Percentiles rank a stretch among this genome's conserved stretches.
These are phyloP conservation scores for Drosophila kanekoi DNA, from an alignment of 2,888 invertebrate genomes.

Conservation along the genomic window DNA sequence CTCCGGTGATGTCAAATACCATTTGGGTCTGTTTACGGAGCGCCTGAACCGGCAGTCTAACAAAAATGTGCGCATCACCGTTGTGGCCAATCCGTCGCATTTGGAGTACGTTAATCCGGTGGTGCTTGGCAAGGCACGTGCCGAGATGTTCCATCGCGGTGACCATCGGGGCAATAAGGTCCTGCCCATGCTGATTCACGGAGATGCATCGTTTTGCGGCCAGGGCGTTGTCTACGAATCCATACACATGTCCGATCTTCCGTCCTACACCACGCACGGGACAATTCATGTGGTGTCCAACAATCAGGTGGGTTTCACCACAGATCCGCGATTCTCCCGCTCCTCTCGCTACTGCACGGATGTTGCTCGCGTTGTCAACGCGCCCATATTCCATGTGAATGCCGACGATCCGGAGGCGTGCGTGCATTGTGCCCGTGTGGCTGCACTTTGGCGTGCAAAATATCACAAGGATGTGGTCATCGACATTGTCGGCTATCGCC, in stretches of 20 bases:
- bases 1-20: constrained; percentile 96
- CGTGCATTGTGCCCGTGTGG: constrained; percentile 93
- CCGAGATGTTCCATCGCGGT: constrained; percentile 92
- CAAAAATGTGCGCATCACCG: constrained; percentile 91
- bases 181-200: constrained; percentile 88
- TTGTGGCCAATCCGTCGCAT: constrained; percentile 97
- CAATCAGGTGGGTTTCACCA: constrained; percentile 95
- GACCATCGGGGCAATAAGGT: constrained; percentile 89
- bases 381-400: constrained; percentile 97
- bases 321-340: constrained; percentile 93
- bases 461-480: constrained; percentile 95
- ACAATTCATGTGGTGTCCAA: constrained; percentile 88
- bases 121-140: constrained; percentile 93
- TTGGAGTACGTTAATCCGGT: constrained; percentile 94
- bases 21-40: constrained; percentile 93
- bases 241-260: constrained; percentile 87
- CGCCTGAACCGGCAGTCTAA: constrained; percentile 91
- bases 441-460: constrained; percentile 93
- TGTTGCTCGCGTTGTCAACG: constrained; percentile 94
- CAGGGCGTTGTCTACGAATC: constrained; percentile 89
- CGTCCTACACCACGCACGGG: constrained; percentile 88
- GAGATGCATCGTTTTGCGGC: constrained; percentile 88
- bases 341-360: constrained; percentile 95
- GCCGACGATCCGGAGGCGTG: constrained; percentile 96
- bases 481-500: constrained; percentile 93